Percentiles rank a stretch among this genome's conserved stretches.
Evolutionary conservation across 2,888 invertebrate species (phyloP).

Genomic region (Ichneumon xanthorius): DNA sequence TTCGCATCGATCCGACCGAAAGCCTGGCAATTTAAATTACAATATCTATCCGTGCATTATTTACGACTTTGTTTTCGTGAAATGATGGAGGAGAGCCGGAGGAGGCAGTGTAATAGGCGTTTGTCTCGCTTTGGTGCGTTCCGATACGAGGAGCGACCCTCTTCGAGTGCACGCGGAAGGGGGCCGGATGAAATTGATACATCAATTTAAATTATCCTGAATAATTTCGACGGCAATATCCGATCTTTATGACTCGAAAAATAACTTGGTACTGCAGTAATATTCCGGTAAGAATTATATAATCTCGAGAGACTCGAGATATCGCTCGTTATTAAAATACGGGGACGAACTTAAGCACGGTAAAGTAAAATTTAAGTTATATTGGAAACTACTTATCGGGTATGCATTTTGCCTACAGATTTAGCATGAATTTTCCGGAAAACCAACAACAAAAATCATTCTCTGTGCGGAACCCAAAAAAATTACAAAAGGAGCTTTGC

Average conservation of each 20-base stretch:
- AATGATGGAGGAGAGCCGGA: slow-evolving; percentile 14
- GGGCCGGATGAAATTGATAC: slow-evolving; percentile 74
- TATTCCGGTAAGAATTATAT: slow-evolving; percentile 23
- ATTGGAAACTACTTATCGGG: background rate
- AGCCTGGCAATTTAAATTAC: slow-evolving; percentile 81
- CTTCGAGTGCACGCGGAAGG: slow-evolving; percentile 41
- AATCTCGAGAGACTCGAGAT: slow-evolving; percentile 13
- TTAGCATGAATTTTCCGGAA: no score
- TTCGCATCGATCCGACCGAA: slow-evolving; percentile 74
- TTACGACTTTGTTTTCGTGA: slow-evolving; percentile 82
- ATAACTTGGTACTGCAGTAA: slow-evolving; percentile 29
- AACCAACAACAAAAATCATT: no score
- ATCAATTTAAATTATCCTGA: slow-evolving; percentile 84
- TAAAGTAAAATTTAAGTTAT: background rate
- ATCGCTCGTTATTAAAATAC: slow-evolving; percentile 9
- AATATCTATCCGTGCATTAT: slow-evolving; percentile 82
- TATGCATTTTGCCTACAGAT: no score
- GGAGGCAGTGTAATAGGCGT: slow-evolving; percentile 10
- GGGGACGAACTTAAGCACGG: background rate
- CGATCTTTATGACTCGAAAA: slow-evolving; percentile 81
- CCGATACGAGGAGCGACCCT: slow-evolving; percentile 24
- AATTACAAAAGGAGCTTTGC: no score
- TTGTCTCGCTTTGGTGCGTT: slow-evolving; percentile 24
- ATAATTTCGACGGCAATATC: slow-evolving; percentile 82
- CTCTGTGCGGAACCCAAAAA: no score